Base-by-base conservation (phyloP, 2,797 vertebrate genomes). In the Heteromormyrus szaboi region DNA sequence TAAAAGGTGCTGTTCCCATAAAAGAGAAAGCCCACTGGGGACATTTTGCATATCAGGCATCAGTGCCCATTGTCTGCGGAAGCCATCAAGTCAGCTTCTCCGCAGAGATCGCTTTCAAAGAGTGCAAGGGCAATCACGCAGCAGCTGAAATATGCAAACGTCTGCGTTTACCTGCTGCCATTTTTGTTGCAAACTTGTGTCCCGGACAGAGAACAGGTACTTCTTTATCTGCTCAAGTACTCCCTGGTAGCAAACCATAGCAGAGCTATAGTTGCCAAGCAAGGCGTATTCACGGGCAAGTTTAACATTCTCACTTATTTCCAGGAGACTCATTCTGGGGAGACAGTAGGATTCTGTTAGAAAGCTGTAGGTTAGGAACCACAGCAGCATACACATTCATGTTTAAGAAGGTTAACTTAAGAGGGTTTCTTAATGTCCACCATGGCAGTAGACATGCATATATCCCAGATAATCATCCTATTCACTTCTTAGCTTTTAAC, bases 221-320 rank as follows among this genome's bases (percentile, higher is more conserved):
- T 97, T 99, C 90, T 96, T 97, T 93, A 99, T 98, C 91, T 99
- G 98, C 87, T 99, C 98, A 54, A 99, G 96, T 83, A 99, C 94
- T 79, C 98, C 99, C 50, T 97, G 96, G 89, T 99, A 99, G 90
- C 98, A 98, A 65, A 99, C 97, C 87, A 97, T 96, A 0, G 98
- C 98, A 2, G 98, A 98, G 92, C 96, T 98, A 76, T 99, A 99
- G 95, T 99, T 99, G 87, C 99, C 99, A 93, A 99, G 95, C 89
- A 99, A 91, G 2, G 99, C 98, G 89, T 99, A 99, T 91, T 99
- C 99, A 41, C 99, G 96, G 86, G 98, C 99, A 94, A 99, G 93
- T 92, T 99, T 99, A 90, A 99, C 96, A 88, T 99, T 99, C 93
- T 99, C 98, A 89, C 94, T 98, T 92, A 99, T 98, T 94, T 99